These are phyloP conservation scores for Amphiduros pacificus DNA, from an alignment of 2,888 invertebrate species.

Conservation along the genomic window DNA sequence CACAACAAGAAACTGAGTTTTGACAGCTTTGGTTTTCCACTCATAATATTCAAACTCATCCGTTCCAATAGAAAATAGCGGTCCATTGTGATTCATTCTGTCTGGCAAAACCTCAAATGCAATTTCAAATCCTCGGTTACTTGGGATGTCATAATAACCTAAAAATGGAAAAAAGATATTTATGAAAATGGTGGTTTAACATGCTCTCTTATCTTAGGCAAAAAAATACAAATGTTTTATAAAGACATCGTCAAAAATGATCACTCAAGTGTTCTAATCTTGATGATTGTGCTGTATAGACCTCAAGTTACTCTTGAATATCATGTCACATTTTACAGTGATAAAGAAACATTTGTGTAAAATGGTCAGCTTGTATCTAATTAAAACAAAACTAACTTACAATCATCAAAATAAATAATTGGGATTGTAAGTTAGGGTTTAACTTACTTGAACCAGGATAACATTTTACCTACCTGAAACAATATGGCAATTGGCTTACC, in stretches of 20 bases:
- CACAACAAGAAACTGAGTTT: slow-evolving; percentile 27
- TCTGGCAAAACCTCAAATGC: slow-evolving; percentile 24
- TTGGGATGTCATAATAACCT: slow-evolving; percentile 15
- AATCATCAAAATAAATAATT: neutral
- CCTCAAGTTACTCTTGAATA: too few relatives aligned
- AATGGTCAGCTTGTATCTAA: neutral
- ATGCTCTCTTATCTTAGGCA: too few relatives aligned
- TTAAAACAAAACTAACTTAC: neutral
- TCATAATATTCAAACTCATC: slow-evolving; percentile 28
- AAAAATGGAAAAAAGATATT: neutral
- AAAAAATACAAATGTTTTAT: too few relatives aligned
- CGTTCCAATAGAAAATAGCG: slow-evolving; percentile 27
- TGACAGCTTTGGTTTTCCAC: slow-evolving; percentile 28
- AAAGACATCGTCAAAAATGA: too few relatives aligned
- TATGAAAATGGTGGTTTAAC: too few relatives aligned
- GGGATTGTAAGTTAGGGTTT: too few relatives aligned
- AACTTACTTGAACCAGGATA: too few relatives aligned
- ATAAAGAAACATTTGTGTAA: neutral
- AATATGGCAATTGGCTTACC: too few relatives aligned
- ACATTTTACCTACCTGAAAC: too few relatives aligned
- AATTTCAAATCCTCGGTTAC: neutral
- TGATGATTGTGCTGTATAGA: too few relatives aligned
- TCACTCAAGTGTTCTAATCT: too few relatives aligned
- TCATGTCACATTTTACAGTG: too few relatives aligned
- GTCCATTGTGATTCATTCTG: slow-evolving; percentile 25